Evolutionary conservation across 2,888 invertebrate genomes (phyloP), one percentile per base, ranked within the genome.

Genomic region (Yponomeuta plumbellus): DNA sequence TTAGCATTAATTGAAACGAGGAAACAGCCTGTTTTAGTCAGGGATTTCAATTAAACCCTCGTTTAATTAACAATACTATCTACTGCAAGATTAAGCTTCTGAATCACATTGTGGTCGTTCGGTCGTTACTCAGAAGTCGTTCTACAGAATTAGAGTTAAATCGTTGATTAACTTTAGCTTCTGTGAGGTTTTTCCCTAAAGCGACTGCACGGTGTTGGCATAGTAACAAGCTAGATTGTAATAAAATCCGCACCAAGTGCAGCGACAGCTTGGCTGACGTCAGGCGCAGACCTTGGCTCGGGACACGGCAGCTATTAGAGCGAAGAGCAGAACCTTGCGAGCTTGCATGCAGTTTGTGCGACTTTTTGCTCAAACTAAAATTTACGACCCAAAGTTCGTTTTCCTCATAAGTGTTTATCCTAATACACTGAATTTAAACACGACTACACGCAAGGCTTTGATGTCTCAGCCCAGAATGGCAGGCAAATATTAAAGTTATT

Each of bases 261-360:
- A 83, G 80, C 77, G 79, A 17, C 65, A 34, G 61, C 66, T 40
- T 11, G 79, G 70, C 70, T 87, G 84, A 87, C 87, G 87, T 86
- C 86, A 86, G 74, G 78, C 77, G 80, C 76, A 85, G 81, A 83
- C 89, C 88, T 89, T 86, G 88, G 77, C 71, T 80, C 81, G 86
- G 87, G 87, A 85, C 86, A 83, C 44, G 44, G 78, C 34, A 79
- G 79, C 84, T 87, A 85, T 86, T 86, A 87, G 83, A 86, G 80
- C 85, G 81, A 80, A 76, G 58, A 64, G 80, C 85, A 79, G 84
- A 86, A 84, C 82, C 85, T 86, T 81, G 80, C 76, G 74, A 80
- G 39, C 26, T 79, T 79, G 64, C 67, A 64, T 67, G 34, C 66
- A 52, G 52, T 65, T 59, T 58, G 61, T 66, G 59, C 57, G 61